Conservation (phyloP, 2,888 invertebrate genomes). For the Gnatocerus cornutus region DNA sequence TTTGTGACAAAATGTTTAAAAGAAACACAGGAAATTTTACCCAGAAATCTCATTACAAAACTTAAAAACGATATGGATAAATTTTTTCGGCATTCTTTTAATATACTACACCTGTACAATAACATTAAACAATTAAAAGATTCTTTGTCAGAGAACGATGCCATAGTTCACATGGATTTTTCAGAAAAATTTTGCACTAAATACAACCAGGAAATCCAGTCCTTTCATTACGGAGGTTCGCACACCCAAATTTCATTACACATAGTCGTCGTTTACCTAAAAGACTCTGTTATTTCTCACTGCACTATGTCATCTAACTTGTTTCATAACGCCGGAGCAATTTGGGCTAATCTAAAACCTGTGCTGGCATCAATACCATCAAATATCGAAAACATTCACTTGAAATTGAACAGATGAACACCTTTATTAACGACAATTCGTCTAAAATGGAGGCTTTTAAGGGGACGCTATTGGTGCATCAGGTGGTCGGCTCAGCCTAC, state of each 20-base stretch:
- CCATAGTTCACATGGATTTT: constrained; percentile 52
- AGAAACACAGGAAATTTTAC: neutral
- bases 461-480: no score
- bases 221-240: constrained; percentile 55
- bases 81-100: neutral
- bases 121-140: constrained; percentile 19
- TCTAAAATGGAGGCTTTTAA: no score
- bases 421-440: no score
- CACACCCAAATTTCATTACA: constrained; percentile 40
- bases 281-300: no score
- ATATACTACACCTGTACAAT: neutral
- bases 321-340: no score
- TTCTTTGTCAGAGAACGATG: constrained; percentile 44
- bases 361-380: no score
- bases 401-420: no score
- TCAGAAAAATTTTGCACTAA: constrained; percentile 52
- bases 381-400: no score
- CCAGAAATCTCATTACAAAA: neutral
- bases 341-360: no score
- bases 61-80: neutral
- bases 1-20: neutral
- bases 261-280: no score
- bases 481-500: no score
- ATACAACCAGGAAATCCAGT: constrained; percentile 51
- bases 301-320: no score